phyloP scores from a whole-genome alignment of 2,113 vertebrate species.

The Ranitomeya variabilis region DNA sequence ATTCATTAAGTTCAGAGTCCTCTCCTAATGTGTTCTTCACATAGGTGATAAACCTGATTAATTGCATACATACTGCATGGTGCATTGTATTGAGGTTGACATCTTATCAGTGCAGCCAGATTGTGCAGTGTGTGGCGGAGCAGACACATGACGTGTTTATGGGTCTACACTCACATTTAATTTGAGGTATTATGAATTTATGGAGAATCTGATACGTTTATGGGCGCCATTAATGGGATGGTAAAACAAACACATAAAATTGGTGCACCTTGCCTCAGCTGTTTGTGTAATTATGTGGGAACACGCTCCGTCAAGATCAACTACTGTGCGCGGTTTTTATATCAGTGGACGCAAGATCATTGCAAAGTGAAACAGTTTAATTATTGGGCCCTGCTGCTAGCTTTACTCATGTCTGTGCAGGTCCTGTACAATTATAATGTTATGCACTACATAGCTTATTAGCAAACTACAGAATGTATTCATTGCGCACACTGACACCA shows the following conservation, averaged over 20 bases:
- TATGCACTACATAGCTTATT: not conserved
- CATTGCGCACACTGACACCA: not conserved
- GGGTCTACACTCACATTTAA: slow-evolving; percentile 32
- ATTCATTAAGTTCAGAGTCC: slow-evolving; percentile 36
- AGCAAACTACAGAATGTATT: not conserved
- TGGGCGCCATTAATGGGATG: slow-evolving; percentile 25
- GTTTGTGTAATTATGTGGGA: slow-evolving; percentile 45
- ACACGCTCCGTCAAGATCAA: slow-evolving; percentile 31
- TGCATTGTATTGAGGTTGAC: slow-evolving; percentile 1
- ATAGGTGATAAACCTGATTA: slow-evolving; percentile 47
- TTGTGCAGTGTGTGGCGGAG: slow-evolving; percentile 29
- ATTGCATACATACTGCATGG: slow-evolving; percentile 25
- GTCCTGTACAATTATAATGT: not conserved
- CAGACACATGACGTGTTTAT: slow-evolving; percentile 33
- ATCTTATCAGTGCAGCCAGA: slow-evolving; percentile 35
- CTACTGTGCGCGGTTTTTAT: not conserved
- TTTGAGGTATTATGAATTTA: slow-evolving; percentile 50
- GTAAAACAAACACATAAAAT: slow-evolving; percentile 50
- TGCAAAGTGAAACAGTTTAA: not conserved
- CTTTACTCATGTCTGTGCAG: not conserved
- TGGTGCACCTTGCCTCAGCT: slow-evolving; percentile 47
- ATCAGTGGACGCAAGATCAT: slow-evolving; percentile 7
- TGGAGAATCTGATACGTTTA: slow-evolving; percentile 49
- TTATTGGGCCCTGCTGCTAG: not conserved
- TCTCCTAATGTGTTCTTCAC: slow-evolving; percentile 35